These are phyloP conservation scores for Corythornis madagascariensis DNA, from an alignment of 2,113 vertebrate genomes.

Conservation along the genomic window DNA sequence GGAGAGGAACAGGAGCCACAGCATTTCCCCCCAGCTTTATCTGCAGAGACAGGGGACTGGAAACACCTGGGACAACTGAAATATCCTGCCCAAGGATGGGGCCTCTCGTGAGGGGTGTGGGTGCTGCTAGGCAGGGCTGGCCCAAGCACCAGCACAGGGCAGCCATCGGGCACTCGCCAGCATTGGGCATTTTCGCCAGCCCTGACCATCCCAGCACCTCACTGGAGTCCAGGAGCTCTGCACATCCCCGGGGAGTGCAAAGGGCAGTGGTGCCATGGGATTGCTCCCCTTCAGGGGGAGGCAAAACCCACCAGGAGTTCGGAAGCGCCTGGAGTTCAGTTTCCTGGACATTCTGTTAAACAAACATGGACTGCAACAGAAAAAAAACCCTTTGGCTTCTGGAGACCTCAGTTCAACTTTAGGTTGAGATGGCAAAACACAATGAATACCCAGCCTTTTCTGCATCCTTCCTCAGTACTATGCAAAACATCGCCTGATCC, in stretches of 20 bases:
- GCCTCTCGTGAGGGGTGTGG: fast-evolving
- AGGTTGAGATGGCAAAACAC: neutral
- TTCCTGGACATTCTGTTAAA: neutral
- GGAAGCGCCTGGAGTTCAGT: neutral
- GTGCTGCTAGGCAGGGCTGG: neutral
- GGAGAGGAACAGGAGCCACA: neutral
- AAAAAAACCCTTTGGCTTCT: slow-evolving; percentile 12
- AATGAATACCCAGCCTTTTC: neutral
- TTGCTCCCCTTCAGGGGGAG: neutral
- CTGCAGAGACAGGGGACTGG: neutral
- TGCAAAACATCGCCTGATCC: neutral
- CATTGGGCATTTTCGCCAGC: neutral
- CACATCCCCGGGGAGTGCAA: neutral
- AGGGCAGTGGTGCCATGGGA: neutral
- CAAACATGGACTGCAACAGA: neutral
- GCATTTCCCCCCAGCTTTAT: neutral
- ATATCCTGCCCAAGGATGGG: neutral
- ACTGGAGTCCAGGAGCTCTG: neutral
- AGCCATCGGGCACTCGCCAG: fast-evolving
- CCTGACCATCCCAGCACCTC: fast-evolving
- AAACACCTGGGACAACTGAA: neutral
- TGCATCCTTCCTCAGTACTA: neutral
- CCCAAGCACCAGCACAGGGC: fast-evolving
- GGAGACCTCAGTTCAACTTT: slow-evolving; percentile 22
- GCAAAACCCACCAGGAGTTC: neutral